Percentiles rank a stretch among this genome's conserved stretches.
Evolutionary conservation across 53 echinoderm and acorn worm genomes (phyloP).

Genomic region (Echinarachnius parma): DNA sequence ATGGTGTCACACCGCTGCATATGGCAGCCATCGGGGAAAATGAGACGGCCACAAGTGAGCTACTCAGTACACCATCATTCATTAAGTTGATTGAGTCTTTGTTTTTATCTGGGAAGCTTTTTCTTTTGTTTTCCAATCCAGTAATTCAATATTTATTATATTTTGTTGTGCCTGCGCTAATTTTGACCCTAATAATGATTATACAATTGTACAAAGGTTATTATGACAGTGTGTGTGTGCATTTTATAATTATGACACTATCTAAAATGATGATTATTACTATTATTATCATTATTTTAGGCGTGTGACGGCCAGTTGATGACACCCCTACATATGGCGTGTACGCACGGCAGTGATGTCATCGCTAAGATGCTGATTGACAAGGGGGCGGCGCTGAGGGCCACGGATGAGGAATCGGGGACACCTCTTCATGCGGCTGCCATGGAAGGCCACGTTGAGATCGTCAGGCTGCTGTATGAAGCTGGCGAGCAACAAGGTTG

Average conservation of each 20-base stretch:
- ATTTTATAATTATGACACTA: no score
- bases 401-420: constrained; percentile 72
- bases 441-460: constrained; percentile 71
- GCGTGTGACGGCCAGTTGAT: constrained; percentile 84
- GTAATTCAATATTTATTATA: no score
- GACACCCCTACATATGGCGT: constrained; percentile 88
- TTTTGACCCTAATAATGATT: no score
- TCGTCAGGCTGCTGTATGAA: constrained; percentile 75
- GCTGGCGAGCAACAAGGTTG: constrained; percentile 68
- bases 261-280: no score
- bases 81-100: no score
- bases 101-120: no score
- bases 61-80: no score
- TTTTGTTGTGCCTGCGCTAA: no score
- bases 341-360: constrained; percentile 80
- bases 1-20: constrained; percentile 84
- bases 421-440: constrained; percentile 81
- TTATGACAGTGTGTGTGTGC: no score
- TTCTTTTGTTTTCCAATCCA: no score
- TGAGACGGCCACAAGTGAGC: constrained; percentile 73
- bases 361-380: constrained; percentile 74
- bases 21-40: constrained; percentile 94
- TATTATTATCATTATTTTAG: no score
- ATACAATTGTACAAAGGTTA: no score
- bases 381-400: constrained; percentile 58